A percentile compares a stretch with the other conserved stretches of the same genome.
phyloP scores from a whole-genome alignment of 2,113 vertebrate genomes.

The Acrocephalus kingi region DNA sequence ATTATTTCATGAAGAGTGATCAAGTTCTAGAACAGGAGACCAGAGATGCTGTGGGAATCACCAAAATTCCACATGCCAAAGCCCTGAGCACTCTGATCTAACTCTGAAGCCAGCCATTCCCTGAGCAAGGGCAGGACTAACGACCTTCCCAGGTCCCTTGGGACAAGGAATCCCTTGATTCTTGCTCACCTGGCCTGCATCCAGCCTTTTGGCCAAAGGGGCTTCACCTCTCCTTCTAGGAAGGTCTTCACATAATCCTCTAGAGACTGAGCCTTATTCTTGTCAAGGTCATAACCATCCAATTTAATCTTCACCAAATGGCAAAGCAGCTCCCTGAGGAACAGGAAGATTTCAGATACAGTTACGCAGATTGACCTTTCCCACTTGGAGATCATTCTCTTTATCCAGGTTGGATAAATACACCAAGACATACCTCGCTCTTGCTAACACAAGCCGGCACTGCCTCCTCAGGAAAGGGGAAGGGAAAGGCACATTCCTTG shows the following conservation, averaged over 20 bases:
- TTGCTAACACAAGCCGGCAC: background rate
- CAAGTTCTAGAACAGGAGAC: background rate
- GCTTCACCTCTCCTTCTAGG: slow-evolving; percentile 87
- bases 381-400: background rate
- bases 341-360: slow-evolving; percentile 36
- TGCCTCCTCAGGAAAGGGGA: background rate
- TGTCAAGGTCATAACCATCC: slow-evolving; percentile 79
- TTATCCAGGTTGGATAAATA: slow-evolving; percentile 11
- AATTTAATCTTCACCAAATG: slow-evolving; percentile 84
- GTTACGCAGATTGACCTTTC: background rate
- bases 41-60: background rate
- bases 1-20: background rate
- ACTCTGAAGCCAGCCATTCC: background rate
- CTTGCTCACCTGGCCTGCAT: slow-evolving; percentile 91
- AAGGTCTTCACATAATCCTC: slow-evolving; percentile 90
- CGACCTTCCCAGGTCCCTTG: background rate
- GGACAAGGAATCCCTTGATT: background rate
- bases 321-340: slow-evolving; percentile 83
- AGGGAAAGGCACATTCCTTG: background rate
- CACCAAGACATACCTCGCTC: background rate
- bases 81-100: background rate
- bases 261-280: slow-evolving; percentile 75
- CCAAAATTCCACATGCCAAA: background rate
- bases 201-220: slow-evolving; percentile 97
- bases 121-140: background rate